A percentile compares a stretch with the other conserved stretches of the same genome.
Evolutionary conservation across 2,113 vertebrate genomes (phyloP).

Genomic region (Gorsachius goisagi): DNA sequence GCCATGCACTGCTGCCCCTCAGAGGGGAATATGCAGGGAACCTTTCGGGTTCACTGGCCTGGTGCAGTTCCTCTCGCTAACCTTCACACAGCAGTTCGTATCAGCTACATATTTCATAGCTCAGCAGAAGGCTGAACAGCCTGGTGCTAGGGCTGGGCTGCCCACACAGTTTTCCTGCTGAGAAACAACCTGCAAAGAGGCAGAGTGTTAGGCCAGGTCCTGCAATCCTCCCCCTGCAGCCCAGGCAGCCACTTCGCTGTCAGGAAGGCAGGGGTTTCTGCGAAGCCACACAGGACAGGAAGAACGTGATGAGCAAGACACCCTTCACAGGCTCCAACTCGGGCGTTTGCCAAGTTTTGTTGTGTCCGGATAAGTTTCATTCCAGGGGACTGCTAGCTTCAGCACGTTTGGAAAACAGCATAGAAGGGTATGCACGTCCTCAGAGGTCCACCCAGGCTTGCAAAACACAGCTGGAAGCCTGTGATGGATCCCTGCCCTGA

Average conservation of each 20-base stretch:
- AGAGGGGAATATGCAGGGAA: not conserved
- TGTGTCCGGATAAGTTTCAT: not conserved
- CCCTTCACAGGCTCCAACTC: not conserved
- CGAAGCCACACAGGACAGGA: not conserved
- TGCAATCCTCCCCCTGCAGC: not conserved
- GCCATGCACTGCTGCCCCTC: not conserved
- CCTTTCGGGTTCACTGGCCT: not conserved
- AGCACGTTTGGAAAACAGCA: not conserved
- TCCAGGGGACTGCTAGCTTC: slow-evolving; percentile 4
- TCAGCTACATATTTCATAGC: not conserved
- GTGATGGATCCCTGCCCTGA: not conserved
- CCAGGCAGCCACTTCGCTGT: not conserved
- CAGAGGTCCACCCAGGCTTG: not conserved
- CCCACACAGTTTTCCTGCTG: not conserved
- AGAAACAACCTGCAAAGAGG: not conserved
- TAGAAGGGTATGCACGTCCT: not conserved
- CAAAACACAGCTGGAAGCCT: slow-evolving; percentile 13
- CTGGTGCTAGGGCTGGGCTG: not conserved
- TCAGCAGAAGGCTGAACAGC: not conserved
- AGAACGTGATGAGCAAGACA: not conserved
- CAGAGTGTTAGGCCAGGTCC: not conserved
- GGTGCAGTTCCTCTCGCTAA: not conserved
- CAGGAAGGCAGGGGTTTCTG: not conserved
- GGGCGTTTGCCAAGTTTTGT: not conserved
- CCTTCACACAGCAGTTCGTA: not conserved